phyloP scores from a whole-genome alignment of 2,888 invertebrate species.

The Himalopsyche kuldschensis region DNA sequence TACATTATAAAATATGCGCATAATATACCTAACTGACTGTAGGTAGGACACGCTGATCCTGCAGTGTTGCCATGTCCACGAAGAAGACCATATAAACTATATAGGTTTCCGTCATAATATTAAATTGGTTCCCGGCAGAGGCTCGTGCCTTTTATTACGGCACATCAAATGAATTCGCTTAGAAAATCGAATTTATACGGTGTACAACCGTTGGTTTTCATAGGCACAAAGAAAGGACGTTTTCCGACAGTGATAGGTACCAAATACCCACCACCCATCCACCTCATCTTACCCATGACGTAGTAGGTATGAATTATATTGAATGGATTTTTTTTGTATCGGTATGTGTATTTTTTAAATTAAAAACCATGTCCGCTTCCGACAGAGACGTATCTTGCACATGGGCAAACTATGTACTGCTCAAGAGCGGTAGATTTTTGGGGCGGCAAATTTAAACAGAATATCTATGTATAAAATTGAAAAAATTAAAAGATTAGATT shows the following conservation, averaged over 20 bases:
- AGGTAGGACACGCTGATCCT: background rate
- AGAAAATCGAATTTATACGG: conserved; percentile 64
- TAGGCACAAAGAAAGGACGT: conserved; percentile 14
- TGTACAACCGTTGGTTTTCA: conserved; percentile 14
- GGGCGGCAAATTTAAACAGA: no score
- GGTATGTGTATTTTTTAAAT: no score
- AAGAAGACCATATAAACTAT: background rate
- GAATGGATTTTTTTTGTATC: no score
- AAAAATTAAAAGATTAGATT: no score
- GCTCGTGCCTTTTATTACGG: conserved; percentile 62
- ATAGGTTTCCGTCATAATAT: conserved; percentile 54
- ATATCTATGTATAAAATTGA: no score
- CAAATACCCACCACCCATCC: background rate
- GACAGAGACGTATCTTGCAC: no score
- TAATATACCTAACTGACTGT: background rate
- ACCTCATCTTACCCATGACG: background rate
- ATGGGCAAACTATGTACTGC: no score
- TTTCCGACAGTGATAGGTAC: background rate
- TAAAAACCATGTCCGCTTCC: no score
- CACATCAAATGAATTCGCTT: conserved; percentile 64
- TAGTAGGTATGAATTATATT: background rate
- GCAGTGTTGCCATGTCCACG: background rate
- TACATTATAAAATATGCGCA: background rate
- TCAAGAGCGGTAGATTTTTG: no score
- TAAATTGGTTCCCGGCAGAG: conserved; percentile 64